Percentiles rank a stretch among this genome's conserved stretches.
These are phyloP conservation scores for Bursaphelenchus mucronatus DNA, from an alignment of 1,140 invertebrate species.

Conservation along the genomic window DNA sequence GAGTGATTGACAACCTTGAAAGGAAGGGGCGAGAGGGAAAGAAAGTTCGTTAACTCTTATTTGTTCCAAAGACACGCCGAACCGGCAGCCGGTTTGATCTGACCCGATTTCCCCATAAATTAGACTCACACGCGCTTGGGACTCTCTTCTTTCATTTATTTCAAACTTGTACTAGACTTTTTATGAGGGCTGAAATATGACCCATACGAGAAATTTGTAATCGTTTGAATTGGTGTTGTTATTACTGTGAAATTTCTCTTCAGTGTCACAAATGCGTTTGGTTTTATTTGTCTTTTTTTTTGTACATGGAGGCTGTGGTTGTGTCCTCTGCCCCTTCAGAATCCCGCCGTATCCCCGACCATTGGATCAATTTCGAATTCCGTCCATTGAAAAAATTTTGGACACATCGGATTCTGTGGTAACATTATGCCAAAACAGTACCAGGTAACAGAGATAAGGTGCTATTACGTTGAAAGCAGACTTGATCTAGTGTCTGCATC, in stretches of 20 bases:
- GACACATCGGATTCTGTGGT: conserved; percentile 33
- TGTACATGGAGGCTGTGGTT: not conserved
- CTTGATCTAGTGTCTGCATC: not conserved
- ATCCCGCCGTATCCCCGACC: conserved; percentile 41
- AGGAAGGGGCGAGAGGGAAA: no score
- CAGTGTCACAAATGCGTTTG: not conserved
- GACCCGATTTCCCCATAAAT: no score
- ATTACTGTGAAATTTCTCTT: not conserved
- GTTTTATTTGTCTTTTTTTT: not conserved
- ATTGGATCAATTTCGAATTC: conserved; percentile 45
- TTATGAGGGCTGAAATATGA: no score
- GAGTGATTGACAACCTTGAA: no score
- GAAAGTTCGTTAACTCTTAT: no score
- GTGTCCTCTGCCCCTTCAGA: conserved; percentile 18
- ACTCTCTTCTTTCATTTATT: no score
- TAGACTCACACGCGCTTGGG: no score
- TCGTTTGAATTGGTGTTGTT: not conserved
- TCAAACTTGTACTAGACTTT: no score
- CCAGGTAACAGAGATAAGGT: conserved; percentile 24
- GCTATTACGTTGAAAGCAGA: not conserved
- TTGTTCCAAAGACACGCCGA: no score
- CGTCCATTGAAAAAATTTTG: conserved; percentile 44
- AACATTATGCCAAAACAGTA: conserved; percentile 35
- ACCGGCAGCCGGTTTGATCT: no score
- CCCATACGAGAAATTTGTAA: not conserved